A percentile compares a stretch with the other conserved stretches of the same genome.
Conservation (phyloP, 2,888 invertebrate genomes). For the Caenorhabditis macrosperma region DNA sequence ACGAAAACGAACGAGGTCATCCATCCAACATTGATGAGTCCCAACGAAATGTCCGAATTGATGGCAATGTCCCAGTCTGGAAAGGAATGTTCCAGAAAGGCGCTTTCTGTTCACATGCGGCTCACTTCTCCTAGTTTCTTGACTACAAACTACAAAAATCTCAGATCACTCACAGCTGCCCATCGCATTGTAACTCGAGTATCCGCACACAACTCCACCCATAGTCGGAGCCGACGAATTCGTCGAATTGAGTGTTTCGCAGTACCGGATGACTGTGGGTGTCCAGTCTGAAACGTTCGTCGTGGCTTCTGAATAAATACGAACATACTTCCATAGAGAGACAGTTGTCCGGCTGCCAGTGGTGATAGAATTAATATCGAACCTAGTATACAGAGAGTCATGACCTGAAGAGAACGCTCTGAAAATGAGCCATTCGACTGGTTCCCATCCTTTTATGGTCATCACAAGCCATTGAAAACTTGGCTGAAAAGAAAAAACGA, state of each 20-base stretch:
- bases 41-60: constrained; percentile 23
- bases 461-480: constrained; percentile 13
- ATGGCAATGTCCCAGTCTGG: constrained; percentile 12
- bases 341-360: neutral
- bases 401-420: neutral
- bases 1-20: constrained; percentile 23
- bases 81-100: neutral
- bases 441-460: neutral
- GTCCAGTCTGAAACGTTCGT: constrained; percentile 9
- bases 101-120: neutral
- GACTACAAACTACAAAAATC: constrained; percentile 3
- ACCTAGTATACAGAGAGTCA: neutral
- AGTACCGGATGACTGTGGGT: constrained; percentile 17
- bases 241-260: constrained; percentile 25
- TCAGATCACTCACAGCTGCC: constrained; percentile 3
- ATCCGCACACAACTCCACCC: constrained; percentile 41
- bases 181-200: constrained; percentile 22
- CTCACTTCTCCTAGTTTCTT: neutral
- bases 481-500: neutral
- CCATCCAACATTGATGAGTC: constrained; percentile 48
- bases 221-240: neutral
- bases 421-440: neutral
- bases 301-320: neutral
- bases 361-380: neutral
- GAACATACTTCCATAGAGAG: constrained; percentile 5